Conservation (phyloP, 2,113 vertebrate genomes). For the Coregonus clupeaformis region DNA sequence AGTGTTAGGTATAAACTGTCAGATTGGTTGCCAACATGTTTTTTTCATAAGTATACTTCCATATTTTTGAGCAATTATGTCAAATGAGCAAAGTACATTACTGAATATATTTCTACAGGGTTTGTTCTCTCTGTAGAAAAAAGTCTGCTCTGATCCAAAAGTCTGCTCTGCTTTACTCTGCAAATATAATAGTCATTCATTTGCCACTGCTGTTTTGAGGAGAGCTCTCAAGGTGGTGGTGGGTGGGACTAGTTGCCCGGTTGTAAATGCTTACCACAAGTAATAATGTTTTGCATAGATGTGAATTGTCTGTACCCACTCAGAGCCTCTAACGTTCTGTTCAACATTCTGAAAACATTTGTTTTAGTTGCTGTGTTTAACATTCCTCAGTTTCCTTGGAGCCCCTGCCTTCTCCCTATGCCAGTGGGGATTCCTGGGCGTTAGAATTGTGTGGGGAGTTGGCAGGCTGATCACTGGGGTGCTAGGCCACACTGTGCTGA, state of each 20-base stretch:
- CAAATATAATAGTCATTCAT: too few species aligned
- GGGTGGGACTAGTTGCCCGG: too few species aligned
- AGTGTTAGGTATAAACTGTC: not conserved
- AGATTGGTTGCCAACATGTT: not conserved
- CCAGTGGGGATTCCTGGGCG: slow-evolving; percentile 8
- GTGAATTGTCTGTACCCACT: not conserved
- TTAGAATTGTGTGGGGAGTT: slow-evolving; percentile 4
- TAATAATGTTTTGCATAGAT: not conserved
- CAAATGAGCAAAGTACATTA: too few species aligned
- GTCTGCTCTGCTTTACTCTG: too few species aligned
- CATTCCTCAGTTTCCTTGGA: not conserved
- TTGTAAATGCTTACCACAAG: not conserved
- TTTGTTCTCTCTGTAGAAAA: too few species aligned
- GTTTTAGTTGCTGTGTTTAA: not conserved
- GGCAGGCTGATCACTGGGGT: not conserved
- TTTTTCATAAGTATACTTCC: not conserved
- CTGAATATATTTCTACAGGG: too few species aligned
- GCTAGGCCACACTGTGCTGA: not conserved
- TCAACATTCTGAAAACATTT: not conserved
- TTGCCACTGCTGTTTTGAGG: not conserved
- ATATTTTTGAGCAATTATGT: too few species aligned
- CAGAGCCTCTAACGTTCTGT: not conserved
- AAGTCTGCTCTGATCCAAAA: too few species aligned
- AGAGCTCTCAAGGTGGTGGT: too few species aligned
- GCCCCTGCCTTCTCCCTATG: not conserved